Evolutionary conservation across 92 coral and sea anemone genomes (phyloP).

Genomic region (Porites evermanni): DNA sequence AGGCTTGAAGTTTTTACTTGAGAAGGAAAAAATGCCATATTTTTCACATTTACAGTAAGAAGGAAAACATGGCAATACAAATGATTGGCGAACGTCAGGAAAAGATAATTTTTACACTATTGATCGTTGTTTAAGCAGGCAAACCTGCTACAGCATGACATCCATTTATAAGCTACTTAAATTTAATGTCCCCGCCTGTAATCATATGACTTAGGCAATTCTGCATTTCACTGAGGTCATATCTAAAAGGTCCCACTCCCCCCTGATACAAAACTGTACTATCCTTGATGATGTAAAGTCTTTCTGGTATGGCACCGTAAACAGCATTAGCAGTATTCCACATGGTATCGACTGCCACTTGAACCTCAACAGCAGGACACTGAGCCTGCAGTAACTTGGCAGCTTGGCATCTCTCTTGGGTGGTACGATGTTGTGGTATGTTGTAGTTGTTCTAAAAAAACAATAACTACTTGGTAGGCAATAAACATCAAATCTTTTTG

Average conservation of each 20-base stretch:
- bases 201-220: constrained; percentile 25
- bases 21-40: no score
- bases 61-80: no score
- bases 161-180: neutral
- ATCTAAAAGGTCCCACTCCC: constrained; percentile 53
- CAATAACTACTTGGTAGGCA: neutral
- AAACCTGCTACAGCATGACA: no score
- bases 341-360: constrained; percentile 55
- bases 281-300: constrained; percentile 52
- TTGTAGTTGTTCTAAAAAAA: constrained; percentile 30
- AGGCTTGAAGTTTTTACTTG: no score
- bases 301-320: constrained; percentile 61
- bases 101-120: no score
- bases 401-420: constrained; percentile 11
- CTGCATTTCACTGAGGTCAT: constrained; percentile 20
- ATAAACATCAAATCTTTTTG: neutral
- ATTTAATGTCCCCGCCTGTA: neutral
- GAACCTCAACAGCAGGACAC: constrained; percentile 25
- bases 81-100: no score
- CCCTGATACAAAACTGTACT: constrained; percentile 50
- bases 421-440: constrained; percentile 8
- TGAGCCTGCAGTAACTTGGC: constrained; percentile 20
- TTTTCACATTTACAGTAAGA: no score
- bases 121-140: neutral
- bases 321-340: constrained; percentile 48